Conservation (phyloP, 1,140 invertebrate genomes). For the Drosophila paulistorum region DNA sequence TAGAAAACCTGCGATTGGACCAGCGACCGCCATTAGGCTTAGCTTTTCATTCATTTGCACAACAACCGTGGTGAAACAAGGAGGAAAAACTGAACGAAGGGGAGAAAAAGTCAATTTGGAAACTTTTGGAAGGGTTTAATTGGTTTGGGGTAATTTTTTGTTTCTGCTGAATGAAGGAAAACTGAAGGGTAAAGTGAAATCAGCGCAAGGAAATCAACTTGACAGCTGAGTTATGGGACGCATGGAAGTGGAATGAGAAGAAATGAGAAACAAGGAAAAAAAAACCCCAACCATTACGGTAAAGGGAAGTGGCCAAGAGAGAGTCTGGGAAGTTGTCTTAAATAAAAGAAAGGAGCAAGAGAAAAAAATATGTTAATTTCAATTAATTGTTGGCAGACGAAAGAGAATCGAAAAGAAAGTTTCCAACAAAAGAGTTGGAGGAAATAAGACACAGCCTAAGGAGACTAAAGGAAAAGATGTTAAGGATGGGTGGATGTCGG, state of each 20-base stretch:
- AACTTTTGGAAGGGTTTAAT: slow-evolving; percentile 45
- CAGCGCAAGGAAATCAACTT: slow-evolving; percentile 35
- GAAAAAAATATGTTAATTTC: slow-evolving; percentile 76
- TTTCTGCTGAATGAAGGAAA: slow-evolving; percentile 25
- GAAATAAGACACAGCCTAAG: slow-evolving; percentile 23
- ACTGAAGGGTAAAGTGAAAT: slow-evolving; percentile 11
- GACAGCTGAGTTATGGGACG: slow-evolving; percentile 14
- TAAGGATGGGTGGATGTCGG: slow-evolving; percentile 11
- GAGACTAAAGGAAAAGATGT: slow-evolving; percentile 12
- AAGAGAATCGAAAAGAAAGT: slow-evolving; percentile 27
- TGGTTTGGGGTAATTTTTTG: slow-evolving; percentile 32
- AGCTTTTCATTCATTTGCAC: background rate
- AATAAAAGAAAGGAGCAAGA: slow-evolving; percentile 50
- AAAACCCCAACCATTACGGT: background rate
- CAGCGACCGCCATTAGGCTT: slow-evolving; percentile 3
- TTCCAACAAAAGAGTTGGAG: background rate
- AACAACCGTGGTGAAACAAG: background rate
- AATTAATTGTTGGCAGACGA: slow-evolving; percentile 70
- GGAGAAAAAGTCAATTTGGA: slow-evolving; percentile 49
- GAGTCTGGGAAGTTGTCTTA: slow-evolving; percentile 56
- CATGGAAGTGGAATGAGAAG: background rate
- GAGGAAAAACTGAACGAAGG: background rate
- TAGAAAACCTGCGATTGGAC: background rate
- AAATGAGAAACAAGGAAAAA: background rate
- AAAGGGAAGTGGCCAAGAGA: background rate